These are phyloP conservation scores for Drosophila austrosaltans DNA, from an alignment of 2,888 invertebrate species.

Conservation along the genomic window DNA sequence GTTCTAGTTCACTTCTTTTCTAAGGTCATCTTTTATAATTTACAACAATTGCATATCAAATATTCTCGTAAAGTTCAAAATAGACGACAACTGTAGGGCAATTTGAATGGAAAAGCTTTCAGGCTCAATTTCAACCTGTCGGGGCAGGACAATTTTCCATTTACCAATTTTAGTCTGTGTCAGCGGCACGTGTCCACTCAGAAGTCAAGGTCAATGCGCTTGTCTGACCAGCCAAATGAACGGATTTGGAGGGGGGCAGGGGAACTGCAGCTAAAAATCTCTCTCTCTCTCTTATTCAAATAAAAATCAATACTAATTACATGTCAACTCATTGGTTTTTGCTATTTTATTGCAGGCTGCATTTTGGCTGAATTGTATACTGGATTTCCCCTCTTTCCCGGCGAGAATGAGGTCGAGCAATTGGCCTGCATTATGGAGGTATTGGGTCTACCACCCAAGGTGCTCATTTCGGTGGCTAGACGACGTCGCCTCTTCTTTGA, in stretches of 20 bases:
- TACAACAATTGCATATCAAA: slow-evolving; percentile 1
- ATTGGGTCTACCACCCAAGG: slow-evolving; percentile 94
- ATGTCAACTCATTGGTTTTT: slow-evolving; percentile 15
- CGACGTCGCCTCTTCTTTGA: slow-evolving; percentile 93
- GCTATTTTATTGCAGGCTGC: slow-evolving; percentile 87
- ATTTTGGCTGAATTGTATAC: slow-evolving; percentile 98
- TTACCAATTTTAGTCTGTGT: slow-evolving; percentile 4
- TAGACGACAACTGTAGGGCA: background rate
- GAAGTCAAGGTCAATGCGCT: slow-evolving; percentile 70
- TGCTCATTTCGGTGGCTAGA: slow-evolving; percentile 93
- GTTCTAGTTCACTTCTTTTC: too few relatives aligned
- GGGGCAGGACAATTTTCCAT: background rate
- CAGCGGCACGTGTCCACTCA: slow-evolving; percentile 23
- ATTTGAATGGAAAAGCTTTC: slow-evolving; percentile 1
- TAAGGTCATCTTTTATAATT: background rate
- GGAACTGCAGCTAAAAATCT: slow-evolving; percentile 41
- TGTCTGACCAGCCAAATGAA: slow-evolving; percentile 35
- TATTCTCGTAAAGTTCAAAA: background rate
- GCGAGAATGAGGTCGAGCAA: slow-evolving; percentile 98
- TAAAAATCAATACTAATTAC: slow-evolving; percentile 58
- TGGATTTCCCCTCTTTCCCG: slow-evolving; percentile 97
- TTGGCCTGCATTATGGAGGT: slow-evolving; percentile 99
- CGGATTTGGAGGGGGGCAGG: slow-evolving; percentile 25
- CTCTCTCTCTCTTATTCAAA: too few relatives aligned
- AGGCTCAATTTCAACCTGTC: slow-evolving; percentile 3